Base-by-base conservation (phyloP, 2,797 vertebrate species). In the Valencia hispanica region DNA sequence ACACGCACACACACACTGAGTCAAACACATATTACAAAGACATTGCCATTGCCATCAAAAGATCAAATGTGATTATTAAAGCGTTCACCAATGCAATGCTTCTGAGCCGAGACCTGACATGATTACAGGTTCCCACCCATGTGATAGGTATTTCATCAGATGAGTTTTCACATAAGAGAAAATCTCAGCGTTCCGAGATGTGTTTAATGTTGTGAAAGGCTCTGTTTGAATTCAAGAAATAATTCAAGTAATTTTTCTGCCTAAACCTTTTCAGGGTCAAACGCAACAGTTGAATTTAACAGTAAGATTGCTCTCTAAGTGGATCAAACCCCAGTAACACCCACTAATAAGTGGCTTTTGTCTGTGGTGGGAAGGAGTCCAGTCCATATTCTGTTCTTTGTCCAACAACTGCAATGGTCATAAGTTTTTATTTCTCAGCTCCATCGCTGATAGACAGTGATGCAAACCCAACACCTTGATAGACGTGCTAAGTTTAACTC, bases 41-140 rank as follows among this genome's bases (percentile, higher is more conserved):
- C 45, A 43, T 7, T 59, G 20, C 53, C 32, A 27, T 10, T 71
- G 70, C 36, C 65, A 50, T 65, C 72, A 43, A 34, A 43, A n/a
- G 47, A 17, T 43, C 34, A 10, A 70, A 68, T 74, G 61, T 73
- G 74, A 83, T 75, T 69, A 68, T 43, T 41, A 71, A 66, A 43
- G 43, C 32, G 20, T 66, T 9, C 63, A 32, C 51, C 1, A 69
- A 39, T 72, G 47, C 1, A 1, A 10, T 5, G 66, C 65, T 81
- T 0, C 65, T 41, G 66, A 63, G 5, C 17, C 32, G 36, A 70
- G 39, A 66, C 55, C 30, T 59, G 48, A 85, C 68, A 61, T 61
- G 47, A 69, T 14, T n/a, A 14, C 25, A 41, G 1, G 39, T 65
- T 65, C 34, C 20, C 61, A 25, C 9, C 36, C 22, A 0, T 22